Conservation (phyloP, 2,797 vertebrate species). For the Psittacula echo region DNA sequence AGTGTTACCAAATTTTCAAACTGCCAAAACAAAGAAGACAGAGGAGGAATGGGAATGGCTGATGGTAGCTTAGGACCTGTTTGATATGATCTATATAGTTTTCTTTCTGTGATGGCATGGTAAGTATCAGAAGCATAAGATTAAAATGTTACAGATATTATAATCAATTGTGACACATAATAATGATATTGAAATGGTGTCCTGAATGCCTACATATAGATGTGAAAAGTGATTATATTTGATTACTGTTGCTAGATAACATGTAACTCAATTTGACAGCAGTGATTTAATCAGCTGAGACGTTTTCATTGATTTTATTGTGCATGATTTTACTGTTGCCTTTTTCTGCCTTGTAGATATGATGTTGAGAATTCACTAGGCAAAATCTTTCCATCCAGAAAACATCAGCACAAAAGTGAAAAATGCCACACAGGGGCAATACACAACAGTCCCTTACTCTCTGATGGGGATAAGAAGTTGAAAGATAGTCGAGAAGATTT, state of each 20-base stretch:
- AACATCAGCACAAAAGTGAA: constrained; percentile 48
- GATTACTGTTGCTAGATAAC: neutral
- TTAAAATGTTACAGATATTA: neutral
- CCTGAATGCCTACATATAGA: neutral
- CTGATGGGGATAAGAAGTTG: constrained; percentile 52
- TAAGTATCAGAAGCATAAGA: neutral
- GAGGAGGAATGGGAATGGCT: neutral
- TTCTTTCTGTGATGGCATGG: neutral
- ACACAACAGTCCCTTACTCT: neutral
- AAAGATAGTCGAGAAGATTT: constrained; percentile 25
- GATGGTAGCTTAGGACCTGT: neutral
- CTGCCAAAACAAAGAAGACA: neutral
- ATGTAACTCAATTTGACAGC: neutral
- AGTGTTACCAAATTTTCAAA: neutral
- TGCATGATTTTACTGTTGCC: neutral
- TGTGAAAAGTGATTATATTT: neutral
- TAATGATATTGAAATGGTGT: neutral
- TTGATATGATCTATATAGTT: neutral
- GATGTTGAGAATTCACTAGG: constrained; percentile 13
- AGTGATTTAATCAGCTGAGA: neutral
- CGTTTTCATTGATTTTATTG: neutral
- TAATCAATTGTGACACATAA: neutral
- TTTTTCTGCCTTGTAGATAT: neutral
- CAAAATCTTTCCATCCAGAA: constrained; percentile 43
- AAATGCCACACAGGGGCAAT: neutral